Conservation (phyloP, 2,113 vertebrate species). For the Haplotaxodon microlepis region DNA sequence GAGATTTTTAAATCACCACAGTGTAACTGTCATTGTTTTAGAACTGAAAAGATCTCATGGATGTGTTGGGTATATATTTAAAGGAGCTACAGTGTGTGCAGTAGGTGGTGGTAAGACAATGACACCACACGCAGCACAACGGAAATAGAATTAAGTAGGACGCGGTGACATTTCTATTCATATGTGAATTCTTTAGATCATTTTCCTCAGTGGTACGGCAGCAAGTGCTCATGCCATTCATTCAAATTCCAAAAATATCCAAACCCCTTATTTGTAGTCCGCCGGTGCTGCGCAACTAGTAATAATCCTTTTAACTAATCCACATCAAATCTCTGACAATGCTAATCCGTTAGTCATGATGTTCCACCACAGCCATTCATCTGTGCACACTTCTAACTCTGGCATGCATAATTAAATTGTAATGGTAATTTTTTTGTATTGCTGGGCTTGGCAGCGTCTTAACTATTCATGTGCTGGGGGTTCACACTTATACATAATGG, state of each 20-base stretch:
- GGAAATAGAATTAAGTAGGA: slow-evolving; percentile 20
- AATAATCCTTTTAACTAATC: slow-evolving; percentile 70
- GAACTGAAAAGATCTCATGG: not conserved
- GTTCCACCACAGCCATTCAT: slow-evolving; percentile 39
- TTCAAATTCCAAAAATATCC: slow-evolving; percentile 25
- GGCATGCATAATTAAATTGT: slow-evolving; percentile 61
- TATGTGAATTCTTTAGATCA: slow-evolving; percentile 3
- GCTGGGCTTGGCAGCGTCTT: slow-evolving; percentile 14
- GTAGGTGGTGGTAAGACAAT: not conserved
- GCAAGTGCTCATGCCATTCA: slow-evolving; percentile 1
- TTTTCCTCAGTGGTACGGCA: not conserved
- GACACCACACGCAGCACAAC: not conserved
- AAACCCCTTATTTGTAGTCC: slow-evolving; percentile 24
- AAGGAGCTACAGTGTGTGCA: not conserved
- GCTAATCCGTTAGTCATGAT: slow-evolving; percentile 51
- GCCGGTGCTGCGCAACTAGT: slow-evolving; percentile 17
- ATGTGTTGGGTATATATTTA: not conserved
- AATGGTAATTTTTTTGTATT: slow-evolving; percentile 48
- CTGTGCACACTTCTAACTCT: slow-evolving; percentile 34
- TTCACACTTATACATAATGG: slow-evolving; percentile 2
- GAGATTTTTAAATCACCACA: not conserved
- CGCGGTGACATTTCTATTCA: slow-evolving; percentile 24
- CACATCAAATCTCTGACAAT: slow-evolving; percentile 62
- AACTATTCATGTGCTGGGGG: slow-evolving; percentile 29
- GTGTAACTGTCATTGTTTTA: not conserved